A percentile compares a stretch with the other conserved stretches of the same genome.
These are phyloP conservation scores for Herpetotheres cachinnans DNA, from an alignment of 2,113 vertebrate genomes.

Conservation along the genomic window DNA sequence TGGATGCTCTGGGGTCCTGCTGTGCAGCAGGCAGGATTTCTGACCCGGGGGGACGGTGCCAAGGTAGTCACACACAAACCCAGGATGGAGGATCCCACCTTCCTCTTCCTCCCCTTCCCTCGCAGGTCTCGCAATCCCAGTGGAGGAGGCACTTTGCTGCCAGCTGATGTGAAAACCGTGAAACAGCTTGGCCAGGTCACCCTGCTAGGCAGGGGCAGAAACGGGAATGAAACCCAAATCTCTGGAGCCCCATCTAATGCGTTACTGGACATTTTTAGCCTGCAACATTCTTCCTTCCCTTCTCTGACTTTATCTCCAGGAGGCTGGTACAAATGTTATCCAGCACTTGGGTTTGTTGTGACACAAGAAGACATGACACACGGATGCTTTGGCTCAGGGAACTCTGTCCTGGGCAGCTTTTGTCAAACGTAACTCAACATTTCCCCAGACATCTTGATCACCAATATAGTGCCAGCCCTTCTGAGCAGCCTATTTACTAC, in stretches of 20 bases:
- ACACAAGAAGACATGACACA: not conserved
- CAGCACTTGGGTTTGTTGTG: not conserved
- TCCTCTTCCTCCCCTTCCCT: not conserved
- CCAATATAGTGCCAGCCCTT: slow-evolving; percentile 11
- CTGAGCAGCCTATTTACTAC: not conserved
- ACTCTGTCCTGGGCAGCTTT: not conserved
- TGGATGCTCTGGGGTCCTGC: not conserved
- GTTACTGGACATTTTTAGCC: not conserved
- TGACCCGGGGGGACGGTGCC: not conserved
- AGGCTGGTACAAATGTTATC: not conserved
- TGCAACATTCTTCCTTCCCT: not conserved
- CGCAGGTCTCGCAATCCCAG: rapidly evolving
- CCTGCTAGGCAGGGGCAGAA: not conserved
- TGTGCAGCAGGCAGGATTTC: not conserved
- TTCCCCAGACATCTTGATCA: not conserved
- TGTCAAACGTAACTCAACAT: not conserved
- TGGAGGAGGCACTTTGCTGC: not conserved
- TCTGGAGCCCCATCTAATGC: not conserved
- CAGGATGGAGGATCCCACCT: not conserved
- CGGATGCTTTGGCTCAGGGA: not conserved
- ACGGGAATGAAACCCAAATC: not conserved
- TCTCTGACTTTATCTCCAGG: not conserved
- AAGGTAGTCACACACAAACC: not conserved
- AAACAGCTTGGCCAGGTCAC: not conserved
- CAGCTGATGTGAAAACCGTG: not conserved